Percentiles rank a stretch among this genome's conserved stretches.
These are phyloP conservation scores for Prochilodus magdalenae DNA, from an alignment of 2,113 vertebrate species.

Conservation along the genomic window DNA sequence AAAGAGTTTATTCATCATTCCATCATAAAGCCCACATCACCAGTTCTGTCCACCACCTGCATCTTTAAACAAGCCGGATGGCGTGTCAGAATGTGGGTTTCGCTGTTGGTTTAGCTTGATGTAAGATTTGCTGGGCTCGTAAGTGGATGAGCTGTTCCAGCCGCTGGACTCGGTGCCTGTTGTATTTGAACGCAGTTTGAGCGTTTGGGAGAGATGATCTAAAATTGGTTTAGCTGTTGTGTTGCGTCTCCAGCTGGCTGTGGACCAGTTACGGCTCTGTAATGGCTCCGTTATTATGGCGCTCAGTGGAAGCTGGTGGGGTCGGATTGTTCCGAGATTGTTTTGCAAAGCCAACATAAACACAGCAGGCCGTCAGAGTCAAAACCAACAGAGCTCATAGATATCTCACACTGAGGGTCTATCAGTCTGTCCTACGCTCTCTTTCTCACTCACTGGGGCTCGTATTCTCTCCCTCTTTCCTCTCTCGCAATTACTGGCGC, in stretches of 20 bases:
- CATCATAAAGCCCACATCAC: no score
- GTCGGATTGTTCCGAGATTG: neutral
- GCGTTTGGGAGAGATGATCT: neutral
- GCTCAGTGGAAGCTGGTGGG: neutral
- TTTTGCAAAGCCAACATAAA: slow-evolving; percentile 3
- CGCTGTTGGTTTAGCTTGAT: neutral
- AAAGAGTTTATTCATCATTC: no score
- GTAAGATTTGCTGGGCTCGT: neutral
- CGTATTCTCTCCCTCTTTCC: neutral
- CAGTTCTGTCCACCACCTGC: no score
- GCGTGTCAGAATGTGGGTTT: neutral
- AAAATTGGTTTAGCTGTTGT: neutral
- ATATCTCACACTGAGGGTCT: neutral
- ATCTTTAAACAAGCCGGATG: no score
- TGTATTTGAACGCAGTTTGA: neutral
- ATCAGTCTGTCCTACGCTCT: neutral
- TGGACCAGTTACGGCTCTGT: slow-evolving; percentile 11
- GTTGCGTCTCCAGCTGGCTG: neutral
- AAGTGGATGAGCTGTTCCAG: neutral
- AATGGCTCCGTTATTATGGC: neutral
- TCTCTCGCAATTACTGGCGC: neutral
- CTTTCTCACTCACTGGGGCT: neutral
- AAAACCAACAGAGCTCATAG: neutral
- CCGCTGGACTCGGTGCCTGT: no score
- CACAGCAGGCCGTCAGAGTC: neutral